Percentiles rank a stretch among this genome's conserved stretches.
Conservation (phyloP, 2,888 invertebrate species). For the Tiliacea aurago region DNA sequence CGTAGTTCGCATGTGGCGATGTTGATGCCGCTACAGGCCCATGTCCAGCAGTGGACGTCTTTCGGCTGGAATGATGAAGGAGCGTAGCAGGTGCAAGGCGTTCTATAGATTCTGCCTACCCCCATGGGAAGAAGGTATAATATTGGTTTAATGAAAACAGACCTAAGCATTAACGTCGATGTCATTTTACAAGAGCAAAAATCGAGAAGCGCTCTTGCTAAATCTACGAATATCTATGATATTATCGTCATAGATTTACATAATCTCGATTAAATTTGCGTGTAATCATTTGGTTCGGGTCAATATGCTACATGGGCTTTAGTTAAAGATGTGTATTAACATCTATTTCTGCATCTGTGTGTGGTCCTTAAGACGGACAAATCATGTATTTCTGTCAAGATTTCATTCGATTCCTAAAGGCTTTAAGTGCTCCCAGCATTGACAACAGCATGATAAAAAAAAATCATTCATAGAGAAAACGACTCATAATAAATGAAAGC, state of each 20-base stretch:
- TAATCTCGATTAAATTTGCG: background rate
- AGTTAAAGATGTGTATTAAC: background rate
- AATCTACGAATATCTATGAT: background rate
- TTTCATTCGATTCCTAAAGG: no score
- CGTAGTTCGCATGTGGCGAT: no score
- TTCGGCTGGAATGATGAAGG: no score
- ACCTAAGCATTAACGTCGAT: no score
- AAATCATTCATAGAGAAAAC: slow-evolving; percentile 2
- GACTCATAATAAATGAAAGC: slow-evolving; percentile 38
- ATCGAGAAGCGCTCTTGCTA: background rate
- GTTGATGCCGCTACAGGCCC: no score
- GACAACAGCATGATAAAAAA: background rate
- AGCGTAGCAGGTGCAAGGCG: no score
- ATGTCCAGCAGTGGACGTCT: no score
- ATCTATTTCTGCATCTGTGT: background rate
- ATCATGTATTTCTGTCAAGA: background rate
- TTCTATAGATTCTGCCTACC: no score
- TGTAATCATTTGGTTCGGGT: background rate
- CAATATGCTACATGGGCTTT: background rate
- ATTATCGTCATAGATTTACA: background rate
- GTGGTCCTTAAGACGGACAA: background rate
- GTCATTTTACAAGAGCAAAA: background rate
- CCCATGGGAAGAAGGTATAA: no score
- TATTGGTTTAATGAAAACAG: no score
- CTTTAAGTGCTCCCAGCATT: background rate